Base-by-base conservation (phyloP, 2,797 vertebrate genomes). In the Avahi laniger region DNA sequence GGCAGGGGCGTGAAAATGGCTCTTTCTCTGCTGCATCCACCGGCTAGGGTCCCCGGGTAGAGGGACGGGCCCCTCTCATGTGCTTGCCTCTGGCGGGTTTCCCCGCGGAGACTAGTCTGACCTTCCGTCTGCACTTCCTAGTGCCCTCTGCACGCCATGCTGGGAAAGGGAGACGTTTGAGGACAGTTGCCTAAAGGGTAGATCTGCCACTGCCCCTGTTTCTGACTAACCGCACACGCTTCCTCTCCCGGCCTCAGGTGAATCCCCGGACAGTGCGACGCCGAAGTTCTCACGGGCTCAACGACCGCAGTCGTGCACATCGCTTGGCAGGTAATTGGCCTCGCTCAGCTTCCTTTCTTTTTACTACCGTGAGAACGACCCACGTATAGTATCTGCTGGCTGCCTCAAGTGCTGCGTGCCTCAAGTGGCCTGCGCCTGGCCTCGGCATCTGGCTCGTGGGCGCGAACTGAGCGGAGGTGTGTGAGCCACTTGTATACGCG, bases 271-370 rank as follows among this genome's bases (percentile, higher is more conserved):
- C 18, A 84, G 94, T 6, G 3, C 22, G 0, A 97, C 83, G 5
- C 95, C 98, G 4, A 98, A 97, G 97, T 96, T 96, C 84, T 46
- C 98, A 6, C 98, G 98, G 57, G 98, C 98, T 18, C 99, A 98
- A 96, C 98, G 96, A 90, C 96, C 98, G 41, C 88, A 97, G 17
- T 98, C 99, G 3, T 94, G 97, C 70, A 93, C 97, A 1, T 95
- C 95, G 0, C 69, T 81, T 93, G 98, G 96, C 95, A 98, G 99
- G 99, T 99, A 98, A 86, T 33, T 18, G 9, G 8, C 4, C 1
- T 14, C 0, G 0, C 6, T n/a, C 24, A 3, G 10, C 33, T 30
- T 72, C 38, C 46, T 81, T 38, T 11, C 35, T n/a, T 30, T 30
- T 8, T 14, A n/a, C 13, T 22, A 14, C 7, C 8, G 0, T 14